phyloP scores from a whole-genome alignment of 2,888 invertebrate genomes.

The Zygothrica quintamaculata region DNA sequence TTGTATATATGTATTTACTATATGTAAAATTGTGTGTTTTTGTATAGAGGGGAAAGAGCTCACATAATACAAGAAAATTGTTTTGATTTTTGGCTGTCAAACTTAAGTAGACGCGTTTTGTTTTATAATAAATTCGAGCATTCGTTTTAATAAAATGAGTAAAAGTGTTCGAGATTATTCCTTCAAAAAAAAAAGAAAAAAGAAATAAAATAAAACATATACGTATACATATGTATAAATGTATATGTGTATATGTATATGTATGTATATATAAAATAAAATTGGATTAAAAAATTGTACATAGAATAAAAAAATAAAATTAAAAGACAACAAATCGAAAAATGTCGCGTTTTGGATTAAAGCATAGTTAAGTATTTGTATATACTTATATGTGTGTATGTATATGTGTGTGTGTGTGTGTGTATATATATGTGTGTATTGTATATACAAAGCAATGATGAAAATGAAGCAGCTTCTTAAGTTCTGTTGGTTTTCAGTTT shows the following conservation, averaged over 20 bases:
- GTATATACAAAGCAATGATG: conserved; percentile 68
- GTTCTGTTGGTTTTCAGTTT: conserved; percentile 12
- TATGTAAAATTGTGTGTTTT: conserved; percentile 19
- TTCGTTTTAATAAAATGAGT: conserved; percentile 36
- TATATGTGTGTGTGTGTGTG: conserved; percentile 37
- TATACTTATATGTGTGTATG: conserved; percentile 27
- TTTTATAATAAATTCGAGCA: conserved; percentile 64
- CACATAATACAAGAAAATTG: conserved; percentile 10
- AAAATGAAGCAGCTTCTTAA: conserved; percentile 56
- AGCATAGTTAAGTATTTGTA: conserved; percentile 52
- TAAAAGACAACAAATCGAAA: conserved; percentile 25
- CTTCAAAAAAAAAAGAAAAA: not conserved
- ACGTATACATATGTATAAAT: too few relatives aligned
- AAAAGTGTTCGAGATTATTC: conserved; percentile 3
- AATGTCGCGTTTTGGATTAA: conserved; percentile 45
- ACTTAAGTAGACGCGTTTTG: conserved; percentile 49
- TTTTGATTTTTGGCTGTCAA: conserved; percentile 68
- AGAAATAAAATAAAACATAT: conserved; percentile 12
- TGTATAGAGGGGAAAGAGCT: conserved; percentile 23
- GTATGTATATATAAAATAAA: too few relatives aligned
- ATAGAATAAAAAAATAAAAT: conserved; percentile 1
- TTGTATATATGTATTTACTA: conserved; percentile 14
- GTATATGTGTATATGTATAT: too few relatives aligned
- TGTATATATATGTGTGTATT: conserved; percentile 7
- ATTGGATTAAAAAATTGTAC: too few relatives aligned